Evolutionary conservation across 2,888 invertebrate species (phyloP).

Genomic region (Lasioglossum morio): DNA sequence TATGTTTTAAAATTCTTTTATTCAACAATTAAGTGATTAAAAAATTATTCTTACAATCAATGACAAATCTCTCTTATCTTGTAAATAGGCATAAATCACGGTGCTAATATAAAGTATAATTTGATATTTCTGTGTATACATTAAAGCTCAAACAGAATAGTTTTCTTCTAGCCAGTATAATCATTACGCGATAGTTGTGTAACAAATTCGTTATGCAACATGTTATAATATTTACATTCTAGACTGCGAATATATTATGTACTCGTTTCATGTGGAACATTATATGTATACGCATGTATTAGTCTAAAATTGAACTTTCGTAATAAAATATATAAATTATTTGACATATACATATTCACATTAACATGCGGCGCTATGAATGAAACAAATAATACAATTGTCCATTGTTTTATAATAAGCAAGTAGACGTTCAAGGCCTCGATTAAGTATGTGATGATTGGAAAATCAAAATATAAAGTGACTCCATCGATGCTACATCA

Average conservation of each 20-base stretch:
- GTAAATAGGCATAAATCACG: background rate
- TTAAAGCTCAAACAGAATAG: conserved; percentile 12
- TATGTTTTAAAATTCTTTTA: conserved; percentile 17
- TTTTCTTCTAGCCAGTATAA: background rate
- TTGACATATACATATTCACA: conserved; percentile 32
- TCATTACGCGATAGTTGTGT: background rate
- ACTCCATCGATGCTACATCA: conserved; percentile 74
- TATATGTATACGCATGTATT: background rate
- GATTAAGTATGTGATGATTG: conserved; percentile 16
- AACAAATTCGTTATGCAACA: conserved; percentile 21
- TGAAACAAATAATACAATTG: conserved; percentile 26
- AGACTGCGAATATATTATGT: conserved; percentile 22
- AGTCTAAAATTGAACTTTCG: background rate
- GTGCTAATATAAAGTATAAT: conserved; percentile 10
- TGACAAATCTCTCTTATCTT: background rate
- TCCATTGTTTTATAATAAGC: conserved; percentile 24
- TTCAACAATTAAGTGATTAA: conserved; percentile 29
- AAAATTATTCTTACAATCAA: conserved; percentile 11
- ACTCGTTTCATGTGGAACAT: conserved; percentile 1
- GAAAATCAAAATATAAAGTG: conserved; percentile 25
- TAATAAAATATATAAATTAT: conserved; percentile 25
- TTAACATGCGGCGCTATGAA: background rate
- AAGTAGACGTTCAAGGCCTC: conserved; percentile 41
- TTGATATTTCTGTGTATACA: background rate
- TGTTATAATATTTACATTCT: conserved; percentile 41